phyloP scores from a whole-genome alignment of 2,888 invertebrate genomes.

The Priocnemis perturbator region DNA sequence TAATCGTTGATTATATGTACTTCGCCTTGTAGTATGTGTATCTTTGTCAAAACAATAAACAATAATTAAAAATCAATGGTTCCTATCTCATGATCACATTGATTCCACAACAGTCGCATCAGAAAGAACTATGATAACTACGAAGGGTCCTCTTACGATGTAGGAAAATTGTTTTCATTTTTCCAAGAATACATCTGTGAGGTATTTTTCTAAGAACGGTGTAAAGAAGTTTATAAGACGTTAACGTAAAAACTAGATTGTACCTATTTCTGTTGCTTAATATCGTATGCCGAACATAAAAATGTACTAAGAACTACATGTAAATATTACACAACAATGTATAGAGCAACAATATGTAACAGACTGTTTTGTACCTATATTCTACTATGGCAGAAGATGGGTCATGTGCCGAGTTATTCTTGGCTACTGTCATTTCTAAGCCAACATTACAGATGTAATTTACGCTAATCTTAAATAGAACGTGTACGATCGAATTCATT shows the following conservation, averaged over 20 bases:
- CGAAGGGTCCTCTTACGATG: too few species aligned
- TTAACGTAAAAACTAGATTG: slow-evolving; percentile 4
- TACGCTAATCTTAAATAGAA: slow-evolving; percentile 63
- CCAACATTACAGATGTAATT: slow-evolving; percentile 62
- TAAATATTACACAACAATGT: slow-evolving; percentile 55
- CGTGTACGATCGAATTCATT: slow-evolving; percentile 57
- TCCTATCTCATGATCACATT: slow-evolving; percentile 6
- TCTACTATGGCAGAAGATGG: slow-evolving; percentile 65
- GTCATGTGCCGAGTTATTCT: slow-evolving; percentile 66
- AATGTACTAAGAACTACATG: not conserved
- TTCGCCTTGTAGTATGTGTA: slow-evolving; percentile 9
- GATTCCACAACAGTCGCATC: not conserved
- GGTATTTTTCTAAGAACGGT: slow-evolving; percentile 26
- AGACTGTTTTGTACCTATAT: slow-evolving; percentile 56
- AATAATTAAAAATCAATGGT: slow-evolving; percentile 20
- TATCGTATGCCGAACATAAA: not conserved
- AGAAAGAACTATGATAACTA: slow-evolving; percentile 4
- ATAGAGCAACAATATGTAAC: slow-evolving; percentile 64
- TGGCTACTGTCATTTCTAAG: slow-evolving; percentile 67
- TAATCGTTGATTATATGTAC: slow-evolving; percentile 16
- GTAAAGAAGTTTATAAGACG: slow-evolving; percentile 14
- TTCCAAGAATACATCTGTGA: slow-evolving; percentile 24
- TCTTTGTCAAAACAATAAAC: slow-evolving; percentile 16
- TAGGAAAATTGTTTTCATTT: too few species aligned
- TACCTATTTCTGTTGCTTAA: not conserved